phyloP scores from a whole-genome alignment of 2,113 vertebrate genomes.

The Butastur rufipennis region DNA sequence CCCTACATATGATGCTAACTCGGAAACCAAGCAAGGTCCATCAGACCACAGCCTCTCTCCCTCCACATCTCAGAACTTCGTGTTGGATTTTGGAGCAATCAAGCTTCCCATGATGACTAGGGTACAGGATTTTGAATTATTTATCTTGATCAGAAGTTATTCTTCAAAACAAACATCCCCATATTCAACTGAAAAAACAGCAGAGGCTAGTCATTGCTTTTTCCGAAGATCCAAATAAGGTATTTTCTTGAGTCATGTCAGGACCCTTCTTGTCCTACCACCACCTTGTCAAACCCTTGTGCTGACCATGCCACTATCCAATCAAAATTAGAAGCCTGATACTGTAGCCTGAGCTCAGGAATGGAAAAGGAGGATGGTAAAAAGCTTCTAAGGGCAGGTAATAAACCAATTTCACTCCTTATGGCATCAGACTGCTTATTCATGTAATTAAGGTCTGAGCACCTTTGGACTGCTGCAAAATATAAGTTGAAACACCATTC shows the following conservation, averaged over 20 bases:
- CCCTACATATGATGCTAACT: background rate
- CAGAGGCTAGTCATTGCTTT: background rate
- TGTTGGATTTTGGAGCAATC: background rate
- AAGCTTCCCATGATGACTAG: background rate
- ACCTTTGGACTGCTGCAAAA: background rate
- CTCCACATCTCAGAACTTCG: background rate
- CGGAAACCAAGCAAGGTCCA: background rate
- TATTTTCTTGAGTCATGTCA: background rate
- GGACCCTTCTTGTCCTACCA: background rate
- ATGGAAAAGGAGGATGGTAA: background rate
- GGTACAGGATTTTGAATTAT: background rate
- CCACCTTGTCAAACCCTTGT: background rate
- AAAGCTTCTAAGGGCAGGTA: background rate
- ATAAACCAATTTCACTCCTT: background rate
- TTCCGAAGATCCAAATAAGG: fast-evolving
- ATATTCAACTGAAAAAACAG: too few species aligned
- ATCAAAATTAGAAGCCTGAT: fast-evolving
- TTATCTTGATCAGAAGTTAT: background rate
- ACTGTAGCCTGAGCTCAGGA: background rate
- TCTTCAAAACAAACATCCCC: background rate
- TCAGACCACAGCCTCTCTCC: background rate
- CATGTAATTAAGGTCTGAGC: background rate
- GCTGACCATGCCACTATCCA: background rate
- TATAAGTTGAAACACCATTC: background rate
- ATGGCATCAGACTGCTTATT: background rate